Conservation (phyloP, 2,797 vertebrate genomes). For the Chiroxiphia lanceolata region DNA sequence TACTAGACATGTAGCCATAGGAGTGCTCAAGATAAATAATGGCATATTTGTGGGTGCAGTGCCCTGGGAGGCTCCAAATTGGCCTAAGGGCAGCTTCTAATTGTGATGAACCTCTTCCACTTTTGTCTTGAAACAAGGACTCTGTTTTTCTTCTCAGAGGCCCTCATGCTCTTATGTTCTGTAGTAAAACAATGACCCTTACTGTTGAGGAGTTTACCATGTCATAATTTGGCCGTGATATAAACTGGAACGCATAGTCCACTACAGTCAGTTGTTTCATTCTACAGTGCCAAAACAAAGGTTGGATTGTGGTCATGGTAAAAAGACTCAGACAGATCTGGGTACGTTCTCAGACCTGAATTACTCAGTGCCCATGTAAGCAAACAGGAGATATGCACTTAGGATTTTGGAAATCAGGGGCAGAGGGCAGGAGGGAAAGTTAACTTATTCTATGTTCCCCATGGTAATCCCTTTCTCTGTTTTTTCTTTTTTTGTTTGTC, state of each 20-base stretch:
- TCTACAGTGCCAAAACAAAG: slow-evolving; percentile 39
- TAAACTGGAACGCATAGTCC: slow-evolving; percentile 25
- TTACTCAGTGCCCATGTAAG: background rate
- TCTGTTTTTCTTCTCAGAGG: background rate
- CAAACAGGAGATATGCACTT: background rate
- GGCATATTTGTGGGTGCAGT: background rate
- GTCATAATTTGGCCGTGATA: slow-evolving; percentile 16
- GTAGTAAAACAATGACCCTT: slow-evolving; percentile 41
- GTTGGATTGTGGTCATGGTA: background rate
- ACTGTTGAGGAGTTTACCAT: slow-evolving; percentile 32
- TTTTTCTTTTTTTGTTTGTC: background rate
- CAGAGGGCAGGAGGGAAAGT: background rate
- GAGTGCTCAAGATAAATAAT: slow-evolving; percentile 18
- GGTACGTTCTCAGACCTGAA: background rate
- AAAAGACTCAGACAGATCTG: background rate
- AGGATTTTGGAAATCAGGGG: background rate
- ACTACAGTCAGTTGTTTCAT: slow-evolving; percentile 9
- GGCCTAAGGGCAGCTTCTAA: slow-evolving; percentile 2
- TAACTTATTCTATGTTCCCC: background rate
- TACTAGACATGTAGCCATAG: background rate
- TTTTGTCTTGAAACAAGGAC: slow-evolving; percentile 12
- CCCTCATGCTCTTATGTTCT: background rate
- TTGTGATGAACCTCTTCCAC: background rate
- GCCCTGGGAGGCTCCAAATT: background rate
- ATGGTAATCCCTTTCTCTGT: background rate